These are phyloP conservation scores for Choloepus hoffmanni DNA, from an alignment of 2,113 vertebrate genomes.

Conservation along the genomic window DNA sequence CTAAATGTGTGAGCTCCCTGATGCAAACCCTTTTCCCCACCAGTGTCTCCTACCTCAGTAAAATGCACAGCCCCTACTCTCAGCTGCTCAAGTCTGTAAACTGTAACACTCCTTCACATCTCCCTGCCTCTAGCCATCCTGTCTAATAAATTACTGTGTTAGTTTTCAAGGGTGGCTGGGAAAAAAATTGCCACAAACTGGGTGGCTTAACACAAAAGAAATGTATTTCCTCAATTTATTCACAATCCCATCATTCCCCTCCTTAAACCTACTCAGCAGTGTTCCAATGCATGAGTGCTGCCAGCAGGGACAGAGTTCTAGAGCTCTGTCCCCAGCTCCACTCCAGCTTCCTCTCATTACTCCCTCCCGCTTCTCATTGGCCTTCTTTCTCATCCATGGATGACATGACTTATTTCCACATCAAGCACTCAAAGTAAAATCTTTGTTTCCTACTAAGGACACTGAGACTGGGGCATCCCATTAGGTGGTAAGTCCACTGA, in stretches of 20 bases:
- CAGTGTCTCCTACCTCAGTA: not conserved
- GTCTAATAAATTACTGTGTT: not conserved
- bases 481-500: not conserved
- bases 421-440: not conserved
- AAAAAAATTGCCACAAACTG: too few species aligned
- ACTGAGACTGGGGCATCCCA: not conserved
- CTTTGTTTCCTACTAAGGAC: not conserved
- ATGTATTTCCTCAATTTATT: too few species aligned
- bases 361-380: not conserved
- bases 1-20: not conserved
- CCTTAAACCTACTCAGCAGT: not conserved
- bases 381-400: not conserved
- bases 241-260: not conserved
- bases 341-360: not conserved
- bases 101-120: not conserved
- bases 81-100: not conserved
- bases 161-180: too few species aligned
- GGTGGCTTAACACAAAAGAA: too few species aligned
- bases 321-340: rapidly evolving
- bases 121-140: not conserved
- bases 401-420: not conserved
- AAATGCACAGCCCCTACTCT: not conserved
- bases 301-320: not conserved
- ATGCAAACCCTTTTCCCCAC: not conserved
- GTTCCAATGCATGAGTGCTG: too few species aligned